Conservation (phyloP, 2,888 invertebrate species). For the Eupithecia inturbata region DNA sequence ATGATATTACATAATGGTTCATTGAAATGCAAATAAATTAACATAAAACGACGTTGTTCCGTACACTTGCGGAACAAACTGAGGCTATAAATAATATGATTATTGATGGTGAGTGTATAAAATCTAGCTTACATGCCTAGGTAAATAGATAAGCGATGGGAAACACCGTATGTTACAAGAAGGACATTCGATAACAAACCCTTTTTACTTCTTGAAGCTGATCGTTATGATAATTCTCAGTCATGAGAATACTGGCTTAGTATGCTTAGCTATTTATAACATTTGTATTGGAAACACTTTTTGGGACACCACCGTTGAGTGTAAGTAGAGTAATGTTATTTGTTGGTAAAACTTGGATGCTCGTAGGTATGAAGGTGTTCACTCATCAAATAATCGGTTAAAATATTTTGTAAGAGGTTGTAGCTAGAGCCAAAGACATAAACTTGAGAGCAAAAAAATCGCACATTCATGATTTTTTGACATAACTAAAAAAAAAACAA, state of each 20-base stretch:
- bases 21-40: slow-evolving; percentile 80
- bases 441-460: too few species aligned
- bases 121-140: neutral
- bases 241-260: neutral
- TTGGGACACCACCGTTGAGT: neutral
- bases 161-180: neutral
- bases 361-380: neutral
- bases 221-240: neutral
- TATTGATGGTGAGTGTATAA: slow-evolving; percentile 58
- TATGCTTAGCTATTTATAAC: neutral
- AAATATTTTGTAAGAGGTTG: neutral
- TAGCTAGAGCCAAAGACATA: neutral
- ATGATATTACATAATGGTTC: slow-evolving; percentile 71
- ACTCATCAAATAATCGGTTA: neutral
- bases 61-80: slow-evolving; percentile 61
- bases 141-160: neutral
- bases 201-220: neutral
- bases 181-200: neutral
- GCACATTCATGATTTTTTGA: too few species aligned
- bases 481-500: too few species aligned
- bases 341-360: neutral
- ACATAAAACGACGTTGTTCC: slow-evolving; percentile 67
- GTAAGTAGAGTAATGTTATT: neutral
- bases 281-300: neutral
- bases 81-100: slow-evolving; percentile 69